Evolutionary conservation across 2,888 invertebrate species (phyloP).

Genomic region (Carabus problematicus): DNA sequence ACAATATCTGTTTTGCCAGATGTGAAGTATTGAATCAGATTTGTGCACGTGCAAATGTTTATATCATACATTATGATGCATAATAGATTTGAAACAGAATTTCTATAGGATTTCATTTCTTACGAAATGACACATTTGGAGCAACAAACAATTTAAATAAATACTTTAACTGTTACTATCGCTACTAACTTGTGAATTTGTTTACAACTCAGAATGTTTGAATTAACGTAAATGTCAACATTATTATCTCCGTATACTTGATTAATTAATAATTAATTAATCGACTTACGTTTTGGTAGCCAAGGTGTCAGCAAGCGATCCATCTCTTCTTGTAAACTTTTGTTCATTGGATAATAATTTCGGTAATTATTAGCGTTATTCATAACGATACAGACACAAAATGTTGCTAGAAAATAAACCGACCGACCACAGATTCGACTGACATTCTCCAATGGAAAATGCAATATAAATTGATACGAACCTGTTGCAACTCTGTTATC

Average conservation of each 20-base stretch:
- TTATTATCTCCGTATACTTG: background rate
- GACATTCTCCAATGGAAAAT: background rate
- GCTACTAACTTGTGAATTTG: background rate
- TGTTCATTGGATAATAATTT: background rate
- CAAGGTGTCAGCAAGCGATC: conserved; percentile 18
- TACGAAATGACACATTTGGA: background rate
- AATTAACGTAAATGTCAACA: background rate
- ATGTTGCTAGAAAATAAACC: background rate
- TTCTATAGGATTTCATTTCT: background rate
- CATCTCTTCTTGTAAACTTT: conserved; percentile 29
- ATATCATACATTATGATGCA: too few relatives aligned
- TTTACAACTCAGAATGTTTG: background rate
- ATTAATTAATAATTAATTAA: conserved; percentile 9
- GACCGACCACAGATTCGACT: background rate
- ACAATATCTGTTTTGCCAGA: too few relatives aligned
- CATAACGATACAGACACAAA: background rate
- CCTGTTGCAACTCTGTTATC: background rate
- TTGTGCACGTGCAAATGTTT: too few relatives aligned
- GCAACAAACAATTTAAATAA: background rate
- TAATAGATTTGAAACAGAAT: too few relatives aligned
- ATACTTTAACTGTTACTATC: background rate
- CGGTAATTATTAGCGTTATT: background rate
- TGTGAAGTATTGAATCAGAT: too few relatives aligned
- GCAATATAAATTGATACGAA: background rate
- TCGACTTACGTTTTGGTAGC: conserved; percentile 14